phyloP scores from a whole-genome alignment of 2,113 vertebrate species.

The Oryctolagus cuniculus region mOryCun1.1 NC_091443.1:61194001-61194500 shows the following conservation, averaged over 20 bases:
- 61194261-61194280: not conserved
- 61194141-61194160: not conserved
- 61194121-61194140: constrained; percentile 11
- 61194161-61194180: not conserved
- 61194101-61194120: not conserved
- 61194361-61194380: constrained; percentile 65
- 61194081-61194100: constrained; percentile 25
- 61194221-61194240: not conserved
- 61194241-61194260: not conserved
- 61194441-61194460: constrained; percentile 50
- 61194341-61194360: constrained; percentile 48
- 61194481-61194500: constrained; percentile 6
- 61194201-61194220: not conserved
- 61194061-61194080: not conserved
- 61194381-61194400: constrained; percentile 21
- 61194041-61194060: constrained; percentile 26
- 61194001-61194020: not conserved
- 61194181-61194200: not conserved
- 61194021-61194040: not conserved
- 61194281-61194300: not conserved
- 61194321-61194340: constrained; percentile 8
- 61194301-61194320: not conserved
- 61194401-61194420: not conserved
- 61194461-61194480: not conserved
- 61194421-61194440: constrained; percentile 26